Conservation (phyloP, 2,113 vertebrate genomes). For the Eidolon helvum region DNA sequence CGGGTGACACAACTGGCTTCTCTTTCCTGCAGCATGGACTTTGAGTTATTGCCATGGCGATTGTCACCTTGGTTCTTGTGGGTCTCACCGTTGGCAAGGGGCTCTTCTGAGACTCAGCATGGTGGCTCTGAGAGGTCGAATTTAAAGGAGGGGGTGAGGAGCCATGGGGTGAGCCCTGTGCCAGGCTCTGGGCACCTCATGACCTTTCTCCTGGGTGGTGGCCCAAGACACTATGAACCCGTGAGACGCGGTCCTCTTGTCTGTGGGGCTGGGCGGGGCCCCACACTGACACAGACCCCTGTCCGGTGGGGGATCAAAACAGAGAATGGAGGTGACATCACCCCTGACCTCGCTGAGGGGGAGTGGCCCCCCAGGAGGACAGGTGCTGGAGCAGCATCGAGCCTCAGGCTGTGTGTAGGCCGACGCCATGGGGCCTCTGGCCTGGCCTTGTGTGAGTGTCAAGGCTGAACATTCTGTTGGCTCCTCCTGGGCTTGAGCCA, state of each 20-base stretch:
- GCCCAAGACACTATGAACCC: not conserved
- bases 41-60: accelerated
- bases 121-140: not conserved
- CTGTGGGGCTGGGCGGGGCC: not conserved
- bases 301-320: too few species aligned
- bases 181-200: not conserved
- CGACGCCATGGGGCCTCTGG: accelerated
- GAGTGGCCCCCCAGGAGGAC: accelerated
- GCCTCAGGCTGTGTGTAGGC: accelerated
- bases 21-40: accelerated
- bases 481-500: not conserved
- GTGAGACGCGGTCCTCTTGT: not conserved
- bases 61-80: accelerated
- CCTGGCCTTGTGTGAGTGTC: accelerated
- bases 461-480: accelerated
- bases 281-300: not conserved
- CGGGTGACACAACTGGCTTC: accelerated
- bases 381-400: accelerated
- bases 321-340: not conserved
- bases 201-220: not conserved
- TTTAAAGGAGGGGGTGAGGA: not conserved
- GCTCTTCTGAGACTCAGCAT: not conserved
- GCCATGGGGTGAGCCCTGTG: accelerated
- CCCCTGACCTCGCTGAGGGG: not conserved
- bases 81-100: not conserved